Evolutionary conservation across 1,140 invertebrate genomes (phyloP), one percentile per base, ranked within the genome.

Genomic region (Musca vetustissima): DNA sequence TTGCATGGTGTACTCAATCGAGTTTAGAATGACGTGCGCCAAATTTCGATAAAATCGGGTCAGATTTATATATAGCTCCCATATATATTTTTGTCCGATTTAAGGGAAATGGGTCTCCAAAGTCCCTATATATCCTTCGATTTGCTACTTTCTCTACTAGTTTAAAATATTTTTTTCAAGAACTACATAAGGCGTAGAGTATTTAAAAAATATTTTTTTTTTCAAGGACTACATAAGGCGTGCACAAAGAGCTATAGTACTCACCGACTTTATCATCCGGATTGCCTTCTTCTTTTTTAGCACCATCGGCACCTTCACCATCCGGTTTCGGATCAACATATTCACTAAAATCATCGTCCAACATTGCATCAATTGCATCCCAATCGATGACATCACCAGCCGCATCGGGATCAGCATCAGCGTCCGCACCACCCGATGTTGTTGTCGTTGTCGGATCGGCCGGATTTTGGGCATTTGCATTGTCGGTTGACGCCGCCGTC

Each of bases 221-320:
- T n/a, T n/a, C n/a, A n/a, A n/a, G n/a, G n/a, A n/a, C n/a, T n/a
- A n/a, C n/a, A n/a, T n/a, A n/a, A n/a, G n/a, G n/a, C n/a, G n/a
- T n/a, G n/a, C n/a, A n/a, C n/a, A n/a, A 3, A 28, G 28, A 28
- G 3, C 3, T 28, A 28, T 28, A 4, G 28, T 53, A 80, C 83
- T 86, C 83, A 93, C 92, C 92, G 83, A 88, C 89, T 89, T 93
- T 93, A 80, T 95, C 93, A 77, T 94, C 92, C 21, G 93, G 93
- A 72, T 92, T 91, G 53, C 88, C 88, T 66, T 91, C 86, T 50
- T 86, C 84, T 50, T 76, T 49, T 8, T 67, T 84, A 4, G 85
- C 85, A 43, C 72, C 76, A 52, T 43, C 36, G 2, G 36, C 36
- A 43, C 36, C 36, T 43, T 43, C 36, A 43, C 71, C 71, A 48